Percentiles rank a stretch among this genome's conserved stretches.
Conservation (phyloP, 2,797 vertebrate genomes). For the Coreius guichenoti region DNA sequence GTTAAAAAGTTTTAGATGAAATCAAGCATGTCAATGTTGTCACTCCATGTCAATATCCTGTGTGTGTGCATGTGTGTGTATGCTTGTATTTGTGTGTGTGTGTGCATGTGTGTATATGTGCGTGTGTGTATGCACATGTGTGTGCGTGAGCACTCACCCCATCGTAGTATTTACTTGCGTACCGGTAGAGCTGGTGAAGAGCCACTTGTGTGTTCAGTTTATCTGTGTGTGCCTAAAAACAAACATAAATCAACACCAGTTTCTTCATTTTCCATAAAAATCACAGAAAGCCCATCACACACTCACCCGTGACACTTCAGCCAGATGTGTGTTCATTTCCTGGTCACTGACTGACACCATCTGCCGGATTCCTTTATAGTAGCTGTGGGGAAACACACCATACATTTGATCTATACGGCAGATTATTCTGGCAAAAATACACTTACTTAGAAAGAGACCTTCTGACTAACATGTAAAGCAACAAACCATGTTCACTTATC, state of each 20-base stretch:
- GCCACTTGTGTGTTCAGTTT: constrained; percentile 94
- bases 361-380: constrained; percentile 96
- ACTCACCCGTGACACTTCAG: constrained; percentile 97
- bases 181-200: constrained; percentile 96
- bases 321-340: constrained; percentile 99
- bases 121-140: not conserved
- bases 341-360: constrained; percentile 98
- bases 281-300: constrained; percentile 12
- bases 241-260: constrained; percentile 39
- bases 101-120: not conserved
- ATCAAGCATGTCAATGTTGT: not conserved
- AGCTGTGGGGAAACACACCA: constrained; percentile 75
- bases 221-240: constrained; percentile 89
- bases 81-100: not conserved
- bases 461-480: not conserved
- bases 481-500: not conserved
- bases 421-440: not conserved
- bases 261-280: constrained; percentile 6
- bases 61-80: not conserved
- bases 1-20: not conserved
- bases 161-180: constrained; percentile 98
- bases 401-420: not conserved
- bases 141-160: constrained; percentile 80
- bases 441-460: not conserved
- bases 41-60: not conserved